These are phyloP conservation scores for Lacerta bilineata DNA, from an alignment of 2,797 vertebrate species.

Conservation along the genomic window DNA sequence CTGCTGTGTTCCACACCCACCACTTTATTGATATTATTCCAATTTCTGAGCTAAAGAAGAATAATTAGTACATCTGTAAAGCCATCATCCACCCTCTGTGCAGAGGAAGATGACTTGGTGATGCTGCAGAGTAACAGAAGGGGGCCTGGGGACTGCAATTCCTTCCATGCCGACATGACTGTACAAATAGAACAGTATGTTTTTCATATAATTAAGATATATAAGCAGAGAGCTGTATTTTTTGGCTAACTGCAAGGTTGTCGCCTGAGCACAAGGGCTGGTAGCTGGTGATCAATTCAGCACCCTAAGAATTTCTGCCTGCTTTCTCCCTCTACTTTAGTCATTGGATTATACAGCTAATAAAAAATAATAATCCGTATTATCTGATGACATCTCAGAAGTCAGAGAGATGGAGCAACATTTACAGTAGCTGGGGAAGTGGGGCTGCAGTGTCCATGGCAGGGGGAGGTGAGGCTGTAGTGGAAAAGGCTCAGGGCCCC, in stretches of 20 bases:
- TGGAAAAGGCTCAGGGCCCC: neutral
- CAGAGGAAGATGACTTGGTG: too few relatives aligned
- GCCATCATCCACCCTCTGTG: neutral
- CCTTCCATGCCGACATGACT: neutral
- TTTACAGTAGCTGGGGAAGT: neutral
- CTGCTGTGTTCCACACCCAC: conserved; percentile 19
- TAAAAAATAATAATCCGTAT: neutral
- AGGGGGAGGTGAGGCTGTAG: too few relatives aligned
- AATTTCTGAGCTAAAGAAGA: conserved; percentile 6
- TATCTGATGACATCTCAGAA: neutral
- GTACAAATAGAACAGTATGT: neutral
- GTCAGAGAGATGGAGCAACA: neutral
- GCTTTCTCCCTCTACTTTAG: neutral
- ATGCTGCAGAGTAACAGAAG: neutral
- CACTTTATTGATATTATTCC: neutral
- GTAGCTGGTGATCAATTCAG: neutral
- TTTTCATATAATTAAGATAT: neutral
- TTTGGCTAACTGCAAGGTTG: neutral
- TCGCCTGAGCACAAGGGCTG: neutral
- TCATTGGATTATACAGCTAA: neutral
- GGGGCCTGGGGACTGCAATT: neutral
- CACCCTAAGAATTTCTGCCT: neutral
- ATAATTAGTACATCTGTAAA: conserved; percentile 47
- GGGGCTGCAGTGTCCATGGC: neutral
- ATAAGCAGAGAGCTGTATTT: neutral